Evolutionary conservation across 2,113 vertebrate species (phyloP), one percentile per base, ranked within the genome.

Genomic region (Nerophis lumbriciformis): DNA sequence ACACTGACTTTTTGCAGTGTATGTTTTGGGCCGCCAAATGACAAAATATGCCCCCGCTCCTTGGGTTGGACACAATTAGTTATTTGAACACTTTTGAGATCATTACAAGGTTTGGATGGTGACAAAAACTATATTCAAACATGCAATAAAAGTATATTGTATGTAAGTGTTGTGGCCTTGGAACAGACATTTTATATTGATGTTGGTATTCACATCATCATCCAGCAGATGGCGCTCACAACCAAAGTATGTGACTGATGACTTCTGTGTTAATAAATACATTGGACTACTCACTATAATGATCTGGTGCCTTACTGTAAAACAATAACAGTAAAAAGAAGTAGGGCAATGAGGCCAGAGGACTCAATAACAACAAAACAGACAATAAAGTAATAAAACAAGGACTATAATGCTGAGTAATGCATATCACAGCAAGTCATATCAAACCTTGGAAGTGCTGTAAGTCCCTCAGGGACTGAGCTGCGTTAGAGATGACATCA

Each of bases 171-270:
- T 4, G 28, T 16, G 16, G n/a, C 49, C 49, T 8, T 15, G 15
- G 15, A 49, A 49, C 5, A 4, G 47, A 48, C 21, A 28, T 28
- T 28, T 28, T 28, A 28, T 1, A 9, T 8, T 42, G 38, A 5
- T 6, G 38, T 39, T 59, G 28, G 5, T 47, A 28, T 4, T 42
- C 1, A 57, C 4, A 52, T 1, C 8, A 1, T 28, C 7, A 1
- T 66, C 80, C 83, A 80, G 35, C 13, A 78, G 85, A 65, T 72
- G 84, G 75, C 83, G 71, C 78, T 79, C 15, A 53, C n/a, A 42
- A 6, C 28, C 48, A 70, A 51, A 58, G 15, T 63, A 68, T 6
- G 19, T 10, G 12, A 38, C 11, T 19, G 0, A 44, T 10, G 42
- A 11, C 12, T n/a, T 47, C 8, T 6, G 5, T 6, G 53, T 19